Evolutionary conservation across 64 coral and sea anemone species (phyloP).

Genomic region (Montipora sp.): DNA sequence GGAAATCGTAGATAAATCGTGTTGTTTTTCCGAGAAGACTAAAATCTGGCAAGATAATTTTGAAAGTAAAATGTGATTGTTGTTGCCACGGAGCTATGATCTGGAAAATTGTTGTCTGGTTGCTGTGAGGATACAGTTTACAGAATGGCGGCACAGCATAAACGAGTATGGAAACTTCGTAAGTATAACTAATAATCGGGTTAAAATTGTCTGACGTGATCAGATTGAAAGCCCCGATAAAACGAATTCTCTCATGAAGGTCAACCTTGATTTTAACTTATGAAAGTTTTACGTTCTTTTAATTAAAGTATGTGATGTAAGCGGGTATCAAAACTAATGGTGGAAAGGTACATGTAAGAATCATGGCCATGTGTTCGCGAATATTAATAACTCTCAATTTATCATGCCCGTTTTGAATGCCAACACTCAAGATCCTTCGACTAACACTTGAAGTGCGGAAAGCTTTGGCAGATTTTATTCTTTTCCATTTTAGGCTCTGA

Average conservation of each 20-base stretch:
- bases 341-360: no score
- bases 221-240: neutral
- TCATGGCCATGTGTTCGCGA: neutral
- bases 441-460: neutral
- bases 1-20: neutral
- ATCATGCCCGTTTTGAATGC: neutral
- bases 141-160: constrained; percentile 83
- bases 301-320: neutral
- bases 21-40: neutral
- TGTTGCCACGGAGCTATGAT: constrained; percentile 22
- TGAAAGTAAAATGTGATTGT: constrained; percentile 27
- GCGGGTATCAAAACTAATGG: neutral
- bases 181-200: constrained; percentile 53
- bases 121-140: constrained; percentile 12
- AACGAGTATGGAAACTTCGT: constrained; percentile 96
- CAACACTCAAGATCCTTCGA: neutral
- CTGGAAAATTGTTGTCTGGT: constrained; percentile 1
- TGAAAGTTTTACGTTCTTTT: neutral
- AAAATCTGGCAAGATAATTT: neutral
- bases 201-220: neutral
- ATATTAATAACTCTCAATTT: neutral
- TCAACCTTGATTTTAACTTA: neutral
- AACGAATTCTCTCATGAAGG: neutral
- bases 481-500: neutral
- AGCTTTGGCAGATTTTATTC: neutral